Evolutionary conservation across 2,888 invertebrate genomes (phyloP).

Genomic region (Spilarctia lutea): DNA sequence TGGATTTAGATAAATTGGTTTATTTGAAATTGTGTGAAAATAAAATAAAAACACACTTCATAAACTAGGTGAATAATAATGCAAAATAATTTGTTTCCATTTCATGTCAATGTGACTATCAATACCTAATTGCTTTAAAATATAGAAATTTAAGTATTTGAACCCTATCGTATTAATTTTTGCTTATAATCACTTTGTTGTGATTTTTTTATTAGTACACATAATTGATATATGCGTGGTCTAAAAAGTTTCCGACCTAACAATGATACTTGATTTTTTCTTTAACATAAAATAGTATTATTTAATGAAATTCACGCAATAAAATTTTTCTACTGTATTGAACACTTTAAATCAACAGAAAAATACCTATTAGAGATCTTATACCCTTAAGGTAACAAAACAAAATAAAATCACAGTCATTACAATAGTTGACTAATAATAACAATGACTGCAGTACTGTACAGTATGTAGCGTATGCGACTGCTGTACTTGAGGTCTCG

Average conservation of each 20-base stretch:
- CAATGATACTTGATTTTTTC: no score
- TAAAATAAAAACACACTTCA: conserved; percentile 28
- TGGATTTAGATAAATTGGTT: neutral
- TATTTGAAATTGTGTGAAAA: conserved; percentile 20
- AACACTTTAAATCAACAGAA: neutral
- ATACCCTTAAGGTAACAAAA: neutral
- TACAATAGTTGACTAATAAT: no score
- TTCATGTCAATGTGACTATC: conserved; percentile 33
- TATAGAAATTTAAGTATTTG: conserved; percentile 22
- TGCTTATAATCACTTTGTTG: neutral
- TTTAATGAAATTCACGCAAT: neutral
- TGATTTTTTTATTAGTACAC: neutral
- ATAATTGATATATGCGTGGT: neutral
- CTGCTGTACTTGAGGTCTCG: no score
- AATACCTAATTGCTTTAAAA: conserved; percentile 25
- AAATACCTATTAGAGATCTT: no score
- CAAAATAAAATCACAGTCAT: neutral
- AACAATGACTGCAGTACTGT: no score
- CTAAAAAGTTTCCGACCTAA: no score
- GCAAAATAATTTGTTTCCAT: conserved; percentile 20
- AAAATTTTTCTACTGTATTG: neutral
- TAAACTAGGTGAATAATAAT: conserved; percentile 27
- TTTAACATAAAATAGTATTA: neutral
- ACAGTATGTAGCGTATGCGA: no score
- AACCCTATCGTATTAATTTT: conserved; percentile 2